These are phyloP conservation scores for Mallateleia sp. DNA, from an alignment of 2,888 invertebrate species.

Conservation along the genomic window DNA sequence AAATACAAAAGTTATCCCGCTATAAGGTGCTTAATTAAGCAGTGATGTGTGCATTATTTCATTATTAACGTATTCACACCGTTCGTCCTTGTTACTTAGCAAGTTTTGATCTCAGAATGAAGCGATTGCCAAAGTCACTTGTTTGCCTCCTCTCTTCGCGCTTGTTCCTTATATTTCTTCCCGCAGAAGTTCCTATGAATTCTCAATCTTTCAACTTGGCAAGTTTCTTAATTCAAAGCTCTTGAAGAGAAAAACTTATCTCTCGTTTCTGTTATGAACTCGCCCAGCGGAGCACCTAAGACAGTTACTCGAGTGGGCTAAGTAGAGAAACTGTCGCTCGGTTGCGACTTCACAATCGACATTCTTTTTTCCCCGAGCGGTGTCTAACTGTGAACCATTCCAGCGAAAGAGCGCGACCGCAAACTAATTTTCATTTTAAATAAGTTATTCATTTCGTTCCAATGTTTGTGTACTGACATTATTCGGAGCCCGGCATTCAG, in stretches of 20 bases:
- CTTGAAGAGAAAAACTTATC: slow-evolving; percentile 69
- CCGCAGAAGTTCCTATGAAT: slow-evolving; percentile 76
- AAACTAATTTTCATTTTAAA: slow-evolving; percentile 59
- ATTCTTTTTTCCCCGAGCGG: slow-evolving; percentile 44
- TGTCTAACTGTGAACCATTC: neutral
- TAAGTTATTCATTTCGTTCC: slow-evolving; percentile 33
- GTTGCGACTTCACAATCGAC: slow-evolving; percentile 56
- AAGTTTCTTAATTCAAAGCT: slow-evolving; percentile 81
- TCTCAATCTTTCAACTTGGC: slow-evolving; percentile 79
- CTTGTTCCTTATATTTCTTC: slow-evolving; percentile 60
- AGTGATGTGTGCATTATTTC: too few relatives aligned
- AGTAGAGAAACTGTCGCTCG: slow-evolving; percentile 52
- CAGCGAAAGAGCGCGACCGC: neutral
- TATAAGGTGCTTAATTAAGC: too few relatives aligned
- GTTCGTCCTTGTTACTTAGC: slow-evolving; percentile 24
- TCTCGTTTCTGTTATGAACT: slow-evolving; percentile 72
- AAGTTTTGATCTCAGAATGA: slow-evolving; percentile 45
- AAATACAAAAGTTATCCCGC: too few relatives aligned
- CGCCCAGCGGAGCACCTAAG: slow-evolving; percentile 50
- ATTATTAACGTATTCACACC: slow-evolving; percentile 37
- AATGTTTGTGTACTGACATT: too few relatives aligned
- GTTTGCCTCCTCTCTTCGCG: slow-evolving; percentile 69
- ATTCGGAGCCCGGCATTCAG: too few relatives aligned
- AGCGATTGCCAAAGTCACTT: slow-evolving; percentile 52
- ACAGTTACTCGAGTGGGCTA: slow-evolving; percentile 51